Conservation (phyloP, 2,113 vertebrate species). For the Albula glossodonta region DNA sequence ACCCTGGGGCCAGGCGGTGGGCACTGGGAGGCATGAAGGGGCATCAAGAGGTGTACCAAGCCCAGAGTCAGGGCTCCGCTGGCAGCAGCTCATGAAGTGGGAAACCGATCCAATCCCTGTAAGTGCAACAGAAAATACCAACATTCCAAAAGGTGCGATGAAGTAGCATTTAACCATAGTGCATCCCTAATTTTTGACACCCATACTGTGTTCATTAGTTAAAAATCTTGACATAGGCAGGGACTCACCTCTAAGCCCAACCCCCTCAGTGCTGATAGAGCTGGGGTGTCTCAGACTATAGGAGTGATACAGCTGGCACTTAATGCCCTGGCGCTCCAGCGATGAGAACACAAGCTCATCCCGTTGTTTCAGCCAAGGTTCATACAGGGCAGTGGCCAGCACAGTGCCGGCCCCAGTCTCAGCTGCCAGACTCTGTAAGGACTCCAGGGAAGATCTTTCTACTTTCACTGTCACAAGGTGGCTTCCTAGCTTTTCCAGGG, state of each 20-base stretch:
- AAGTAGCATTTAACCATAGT: not conserved
- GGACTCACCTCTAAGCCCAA: constrained; percentile 67
- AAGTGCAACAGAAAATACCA: constrained; percentile 1
- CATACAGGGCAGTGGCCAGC: constrained; percentile 64
- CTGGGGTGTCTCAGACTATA: constrained; percentile 69
- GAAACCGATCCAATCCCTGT: constrained; percentile 71
- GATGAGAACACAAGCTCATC: constrained; percentile 52
- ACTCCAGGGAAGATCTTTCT: constrained; percentile 47
- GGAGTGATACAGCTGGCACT: constrained; percentile 61
- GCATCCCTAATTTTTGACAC: not conserved
- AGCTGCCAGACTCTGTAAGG: constrained; percentile 50
- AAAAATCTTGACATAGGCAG: not conserved
- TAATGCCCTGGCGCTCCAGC: constrained; percentile 56
- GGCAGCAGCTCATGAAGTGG: constrained; percentile 69
- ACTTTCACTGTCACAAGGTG: constrained; percentile 51
- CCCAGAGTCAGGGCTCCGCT: constrained; percentile 54
- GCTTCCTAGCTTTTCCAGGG: constrained; percentile 62
- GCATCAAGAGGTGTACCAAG: constrained; percentile 57
- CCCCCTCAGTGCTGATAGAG: constrained; percentile 65
- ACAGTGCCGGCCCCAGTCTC: constrained; percentile 60
- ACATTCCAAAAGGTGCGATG: too few species aligned
- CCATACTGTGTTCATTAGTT: not conserved
- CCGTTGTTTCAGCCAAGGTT: constrained; percentile 71
- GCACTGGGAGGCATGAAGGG: constrained; percentile 56
- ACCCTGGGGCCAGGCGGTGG: constrained; percentile 57